Percentiles rank a stretch among this genome's conserved stretches.
These are phyloP conservation scores for Athrips mouffetella DNA, from an alignment of 2,888 invertebrate species.

Conservation along the genomic window DNA sequence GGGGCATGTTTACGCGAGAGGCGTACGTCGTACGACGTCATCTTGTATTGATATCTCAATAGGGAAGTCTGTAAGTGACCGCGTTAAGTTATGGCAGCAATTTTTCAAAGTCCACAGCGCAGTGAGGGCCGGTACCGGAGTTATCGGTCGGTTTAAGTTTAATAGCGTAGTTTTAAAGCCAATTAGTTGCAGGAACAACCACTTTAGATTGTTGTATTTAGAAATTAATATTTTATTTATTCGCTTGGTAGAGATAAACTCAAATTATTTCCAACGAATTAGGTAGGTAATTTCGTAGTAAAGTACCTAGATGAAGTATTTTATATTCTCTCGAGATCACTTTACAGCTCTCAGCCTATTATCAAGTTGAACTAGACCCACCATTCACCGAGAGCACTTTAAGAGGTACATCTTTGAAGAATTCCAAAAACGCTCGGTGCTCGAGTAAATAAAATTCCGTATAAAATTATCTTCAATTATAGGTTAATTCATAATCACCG, in stretches of 20 bases:
- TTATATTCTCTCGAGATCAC: no score
- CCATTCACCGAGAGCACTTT: background rate
- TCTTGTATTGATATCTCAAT: constrained; percentile 76
- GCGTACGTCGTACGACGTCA: constrained; percentile 58
- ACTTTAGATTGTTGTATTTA: constrained; percentile 22
- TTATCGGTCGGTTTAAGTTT: constrained; percentile 61
- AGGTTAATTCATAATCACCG: constrained; percentile 54
- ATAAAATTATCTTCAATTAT: constrained; percentile 49
- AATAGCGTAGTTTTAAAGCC: constrained; percentile 63
- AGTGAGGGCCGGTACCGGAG: constrained; percentile 40
- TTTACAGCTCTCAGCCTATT: no score
- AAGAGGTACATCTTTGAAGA: constrained; percentile 18
- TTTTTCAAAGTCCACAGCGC: constrained; percentile 66
- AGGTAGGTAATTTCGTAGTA: no score
- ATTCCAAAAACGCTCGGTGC: constrained; percentile 28
- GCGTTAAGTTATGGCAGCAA: constrained; percentile 68
- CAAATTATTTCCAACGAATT: no score
- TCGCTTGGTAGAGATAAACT: no score
- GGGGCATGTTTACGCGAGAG: constrained; percentile 55
- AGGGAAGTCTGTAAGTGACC: constrained; percentile 74
- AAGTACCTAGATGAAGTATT: no score
- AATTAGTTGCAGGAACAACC: constrained; percentile 53
- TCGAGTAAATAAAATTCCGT: constrained; percentile 34
- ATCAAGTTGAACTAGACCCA: no score
- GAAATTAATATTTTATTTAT: constrained; percentile 7